Base-by-base conservation (phyloP, 1,140 invertebrate genomes). In the Drosophila nigrodunni region DNA sequence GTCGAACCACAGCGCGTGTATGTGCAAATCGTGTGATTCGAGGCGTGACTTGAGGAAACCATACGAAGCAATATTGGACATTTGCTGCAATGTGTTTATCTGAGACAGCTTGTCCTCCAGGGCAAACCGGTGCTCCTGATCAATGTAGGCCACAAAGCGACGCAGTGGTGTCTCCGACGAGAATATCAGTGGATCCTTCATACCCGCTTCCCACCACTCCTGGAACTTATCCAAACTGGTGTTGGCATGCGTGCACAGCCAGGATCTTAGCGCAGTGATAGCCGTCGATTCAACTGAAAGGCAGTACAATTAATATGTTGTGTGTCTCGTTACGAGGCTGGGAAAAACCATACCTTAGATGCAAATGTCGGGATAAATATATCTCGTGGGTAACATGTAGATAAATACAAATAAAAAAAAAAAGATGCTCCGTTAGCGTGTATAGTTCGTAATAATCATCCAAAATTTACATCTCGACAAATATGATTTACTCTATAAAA, bases 1-100 rank as follows among this genome's bases (percentile, higher is more conserved):
- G 92, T 99, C 98, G 92, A 99, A 99, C 98, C 98, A 99, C 3
- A 99, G 93, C 0, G 98, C 97, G 90, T 98, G 97, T 74, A 98
- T 96, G 83, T 98, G 97, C 6, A 98, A 93, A 90, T 97, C 94
- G 80, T 97, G 96, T 21, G 94, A 94, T 92, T 96, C 95, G 9
- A 99, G 92, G 2, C 97, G 94, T 74, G 96, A 96, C 82, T 97
- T 96, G 37, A 99, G 93, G 93, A 99, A 98, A 25, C 97, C 97
- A 91, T 99, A 98, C 21, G 97, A 98, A 0, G 98, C 97, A 59
- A 99, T 95, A 92, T 99, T 98, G 92, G 98, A 97, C 60, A 99
- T 93, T 93, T 99, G 98, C 92, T 99, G 97, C 11, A 99, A 93
- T 6, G 97, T 98, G 80, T 99, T 99, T 3, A 99, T 96, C 94